phyloP scores from a whole-genome alignment of 1,140 invertebrate species.

The Macrostomum lignano region DNA sequence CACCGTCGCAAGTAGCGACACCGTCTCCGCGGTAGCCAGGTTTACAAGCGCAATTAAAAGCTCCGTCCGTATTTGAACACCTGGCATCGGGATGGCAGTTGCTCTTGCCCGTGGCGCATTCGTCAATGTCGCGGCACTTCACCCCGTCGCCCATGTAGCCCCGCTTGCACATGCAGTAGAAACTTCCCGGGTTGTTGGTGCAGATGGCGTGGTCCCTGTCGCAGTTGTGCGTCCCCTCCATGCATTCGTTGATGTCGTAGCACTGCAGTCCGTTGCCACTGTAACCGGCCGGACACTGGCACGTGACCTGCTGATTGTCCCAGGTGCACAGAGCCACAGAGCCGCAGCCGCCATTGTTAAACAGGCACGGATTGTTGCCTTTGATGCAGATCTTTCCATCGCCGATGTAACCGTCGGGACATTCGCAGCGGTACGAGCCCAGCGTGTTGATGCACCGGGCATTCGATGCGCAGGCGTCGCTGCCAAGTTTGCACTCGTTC shows the following conservation, averaged over 20 bases:
- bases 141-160: constrained; percentile 41
- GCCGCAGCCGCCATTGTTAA: too few relatives aligned
- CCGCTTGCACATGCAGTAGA: constrained; percentile 32
- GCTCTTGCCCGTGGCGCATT: constrained; percentile 42
- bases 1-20: too few relatives aligned
- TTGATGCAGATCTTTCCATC: constrained; percentile 15
- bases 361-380: too few relatives aligned
- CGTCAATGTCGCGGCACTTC: constrained; percentile 31
- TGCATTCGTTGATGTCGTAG: constrained; percentile 6
- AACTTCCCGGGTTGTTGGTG: neutral
- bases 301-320: too few relatives aligned
- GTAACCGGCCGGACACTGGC: too few relatives aligned
- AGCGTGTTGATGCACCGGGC: constrained; percentile 32
- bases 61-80: constrained; percentile 41
- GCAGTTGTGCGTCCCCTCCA: neutral
- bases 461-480: constrained; percentile 46
- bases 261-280: too few relatives aligned
- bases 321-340: too few relatives aligned
- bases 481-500: constrained; percentile 55
- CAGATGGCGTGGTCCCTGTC: neutral
- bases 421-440: constrained; percentile 20
- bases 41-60: constrained; percentile 21
- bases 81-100: constrained; percentile 48
- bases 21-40: constrained; percentile 14
- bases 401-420: constrained; percentile 13